Conservation (phyloP, 1,140 invertebrate genomes). For the Drosophila orena region DNA sequence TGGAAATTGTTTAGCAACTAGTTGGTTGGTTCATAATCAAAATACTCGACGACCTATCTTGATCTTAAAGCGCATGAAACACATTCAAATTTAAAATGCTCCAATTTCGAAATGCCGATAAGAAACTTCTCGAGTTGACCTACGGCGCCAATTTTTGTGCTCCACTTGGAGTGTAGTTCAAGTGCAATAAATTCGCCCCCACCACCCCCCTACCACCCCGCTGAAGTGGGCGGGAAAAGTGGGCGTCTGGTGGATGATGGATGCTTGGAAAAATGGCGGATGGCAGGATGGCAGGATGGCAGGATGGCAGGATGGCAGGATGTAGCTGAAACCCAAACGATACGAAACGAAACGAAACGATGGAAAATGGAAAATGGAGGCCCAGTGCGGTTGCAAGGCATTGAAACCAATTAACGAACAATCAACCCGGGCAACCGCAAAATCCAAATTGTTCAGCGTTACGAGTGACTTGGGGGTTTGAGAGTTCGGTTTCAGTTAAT, state of each 20-base stretch:
- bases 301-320: constrained; percentile 19
- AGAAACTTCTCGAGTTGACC: constrained; percentile 30
- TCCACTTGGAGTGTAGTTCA: constrained; percentile 51
- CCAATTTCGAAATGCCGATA: constrained; percentile 36
- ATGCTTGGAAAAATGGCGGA: not conserved
- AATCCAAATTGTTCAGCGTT: constrained; percentile 68
- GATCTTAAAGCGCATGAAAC: not conserved
- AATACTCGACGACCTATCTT: not conserved
- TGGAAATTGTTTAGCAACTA: too few relatives aligned
- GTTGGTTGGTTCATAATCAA: too few relatives aligned
- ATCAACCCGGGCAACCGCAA: constrained; percentile 77
- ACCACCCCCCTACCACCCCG: too few relatives aligned
- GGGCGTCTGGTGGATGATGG: not conserved
- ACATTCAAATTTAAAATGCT: constrained; percentile 20
- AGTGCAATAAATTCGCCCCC: constrained; percentile 39
- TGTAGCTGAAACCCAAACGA: constrained; percentile 37
- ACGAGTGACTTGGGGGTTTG: not conserved
- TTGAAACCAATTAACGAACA: constrained; percentile 79
- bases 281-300: constrained; percentile 20
- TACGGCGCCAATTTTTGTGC: constrained; percentile 43
- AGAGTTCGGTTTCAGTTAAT: constrained; percentile 27
- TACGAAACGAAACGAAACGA: constrained; percentile 14
- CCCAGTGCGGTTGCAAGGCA: constrained; percentile 69
- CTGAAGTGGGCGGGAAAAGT: not conserved
- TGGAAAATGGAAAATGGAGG: constrained; percentile 18